Percentiles rank a stretch among this genome's conserved stretches.
Evolutionary conservation across 2,888 invertebrate genomes (phyloP).

Genomic region (Kuschelorhynchus macadamiae): DNA sequence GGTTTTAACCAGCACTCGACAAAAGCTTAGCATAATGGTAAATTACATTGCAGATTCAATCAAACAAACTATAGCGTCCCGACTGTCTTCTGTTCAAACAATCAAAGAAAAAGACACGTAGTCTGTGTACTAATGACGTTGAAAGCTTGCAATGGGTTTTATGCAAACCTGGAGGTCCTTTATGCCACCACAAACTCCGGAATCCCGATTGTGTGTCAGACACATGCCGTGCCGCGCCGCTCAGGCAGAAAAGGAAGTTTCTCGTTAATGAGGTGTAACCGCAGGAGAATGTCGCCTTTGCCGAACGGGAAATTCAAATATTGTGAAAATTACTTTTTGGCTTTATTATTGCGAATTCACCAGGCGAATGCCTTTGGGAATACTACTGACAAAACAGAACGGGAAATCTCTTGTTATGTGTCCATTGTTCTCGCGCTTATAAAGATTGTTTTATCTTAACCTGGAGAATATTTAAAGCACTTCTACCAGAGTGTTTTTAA

Average conservation of each 20-base stretch:
- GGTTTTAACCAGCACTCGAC: too few relatives aligned
- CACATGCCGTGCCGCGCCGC: not conserved
- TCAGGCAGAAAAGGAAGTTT: not conserved
- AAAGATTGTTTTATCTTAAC: too few relatives aligned
- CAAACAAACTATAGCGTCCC: not conserved
- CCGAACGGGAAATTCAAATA: not conserved
- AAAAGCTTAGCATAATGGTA: too few relatives aligned
- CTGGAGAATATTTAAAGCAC: too few relatives aligned
- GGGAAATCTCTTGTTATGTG: too few relatives aligned
- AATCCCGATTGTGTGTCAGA: constrained; percentile 4
- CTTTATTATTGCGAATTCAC: not conserved
- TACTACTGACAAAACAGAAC: too few relatives aligned
- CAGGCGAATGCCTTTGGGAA: too few relatives aligned
- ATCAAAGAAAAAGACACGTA: constrained; percentile 3
- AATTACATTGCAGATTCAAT: too few relatives aligned
- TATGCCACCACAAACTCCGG: not conserved
- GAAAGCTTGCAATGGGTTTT: not conserved
- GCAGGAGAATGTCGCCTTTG: not conserved
- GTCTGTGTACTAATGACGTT: not conserved
- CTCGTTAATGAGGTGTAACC: constrained; percentile 3
- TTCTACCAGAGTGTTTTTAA: too few relatives aligned
- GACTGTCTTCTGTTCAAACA: not conserved
- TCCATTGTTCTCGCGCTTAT: too few relatives aligned
- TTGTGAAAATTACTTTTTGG: not conserved
- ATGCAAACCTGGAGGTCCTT: not conserved